Evolutionary conservation across 2,888 invertebrate species (phyloP), one percentile per base, ranked within the genome.

Genomic region (Piscicola geometra): DNA sequence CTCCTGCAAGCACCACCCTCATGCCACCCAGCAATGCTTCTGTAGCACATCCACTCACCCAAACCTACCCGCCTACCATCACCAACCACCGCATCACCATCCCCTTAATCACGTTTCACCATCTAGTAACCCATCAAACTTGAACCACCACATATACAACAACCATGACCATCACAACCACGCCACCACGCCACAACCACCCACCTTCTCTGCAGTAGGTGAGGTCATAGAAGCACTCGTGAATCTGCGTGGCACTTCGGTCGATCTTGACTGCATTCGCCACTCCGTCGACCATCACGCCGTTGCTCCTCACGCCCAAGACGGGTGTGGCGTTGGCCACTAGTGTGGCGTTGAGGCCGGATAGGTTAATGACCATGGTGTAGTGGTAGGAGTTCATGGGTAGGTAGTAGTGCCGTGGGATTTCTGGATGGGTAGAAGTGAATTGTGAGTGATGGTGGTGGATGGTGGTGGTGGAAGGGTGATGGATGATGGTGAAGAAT

Each of bases 271-370:
- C 71, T 28, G 47, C 25, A 21, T 50, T 52, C 15, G 52, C 71
- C 21, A 79, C 75, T 3, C 82, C 81, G 56, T 83, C 80, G 28
- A 84, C 77, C 33, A 78, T 76, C 12, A 85, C 77, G n/a, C 83
- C 83, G 15, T 81, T 81, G 12, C 80, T 78, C 18, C 78, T 67
- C 9, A 83, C 82, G 5, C 83, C 84, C 0, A 74, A 78, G 3
- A 81, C 79, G n/a, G 81, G 75, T 12, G 74, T 69, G 0, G 83
- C 81, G 60, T 71, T 66, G 18, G 81, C 81, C 41, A 72, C 76
- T 74, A 47, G 71, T 52, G 79, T 80, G 47, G 83, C 81, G 76
- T 84, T 83, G 75, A 85, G 79, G 74, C 84, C 85, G 1, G 84
- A 84, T 5, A 83, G 84, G 76, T 84, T 84, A 41, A 80, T 75